These are phyloP conservation scores for Podarcis muralis DNA, from an alignment of 2,113 vertebrate species.

Conservation along the genomic window DNA sequence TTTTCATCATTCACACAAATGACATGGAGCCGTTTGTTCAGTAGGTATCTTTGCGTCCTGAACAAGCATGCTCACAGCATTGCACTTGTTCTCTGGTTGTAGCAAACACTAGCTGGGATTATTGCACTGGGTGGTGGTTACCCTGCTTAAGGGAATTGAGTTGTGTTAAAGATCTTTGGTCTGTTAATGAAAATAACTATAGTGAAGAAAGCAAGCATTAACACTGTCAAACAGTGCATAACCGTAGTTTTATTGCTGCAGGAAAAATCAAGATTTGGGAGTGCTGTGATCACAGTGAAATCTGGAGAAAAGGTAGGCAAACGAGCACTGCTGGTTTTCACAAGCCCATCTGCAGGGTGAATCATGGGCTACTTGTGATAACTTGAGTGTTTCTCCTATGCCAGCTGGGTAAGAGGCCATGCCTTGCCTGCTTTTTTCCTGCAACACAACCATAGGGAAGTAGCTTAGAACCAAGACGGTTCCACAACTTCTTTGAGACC, in stretches of 20 bases:
- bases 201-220: neutral
- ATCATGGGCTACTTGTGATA: neutral
- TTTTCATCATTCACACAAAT: neutral
- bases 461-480: neutral
- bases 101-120: neutral
- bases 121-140: neutral
- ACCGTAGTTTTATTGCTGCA: slow-evolving; percentile 56
- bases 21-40: neutral
- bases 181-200: neutral
- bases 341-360: slow-evolving; percentile 27
- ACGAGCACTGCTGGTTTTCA: neutral
- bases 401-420: accelerated
- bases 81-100: neutral
- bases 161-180: neutral
- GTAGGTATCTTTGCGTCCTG: neutral
- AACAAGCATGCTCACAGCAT: neutral
- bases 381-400: neutral
- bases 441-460: neutral
- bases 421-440: neutral
- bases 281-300: slow-evolving; percentile 66
- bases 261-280: slow-evolving; percentile 79
- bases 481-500: neutral
- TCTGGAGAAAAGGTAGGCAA: slow-evolving; percentile 72
- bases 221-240: slow-evolving; percentile 10
- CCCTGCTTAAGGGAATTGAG: neutral